A percentile compares a stretch with the other conserved stretches of the same genome.
phyloP scores from a whole-genome alignment of 1,140 invertebrate species.

The Bombus ignitus region DNA sequence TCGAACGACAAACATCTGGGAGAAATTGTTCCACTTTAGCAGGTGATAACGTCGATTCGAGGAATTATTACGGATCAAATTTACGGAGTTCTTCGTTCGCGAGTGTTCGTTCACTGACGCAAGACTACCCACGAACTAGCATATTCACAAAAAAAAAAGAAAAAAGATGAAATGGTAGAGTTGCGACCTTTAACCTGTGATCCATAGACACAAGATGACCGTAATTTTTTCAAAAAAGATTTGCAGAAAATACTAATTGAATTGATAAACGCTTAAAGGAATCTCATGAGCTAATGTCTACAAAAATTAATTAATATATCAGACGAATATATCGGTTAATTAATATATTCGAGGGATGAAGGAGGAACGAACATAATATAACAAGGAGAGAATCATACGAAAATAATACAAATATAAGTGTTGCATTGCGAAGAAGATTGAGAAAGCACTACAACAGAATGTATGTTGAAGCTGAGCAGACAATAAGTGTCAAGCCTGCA shows the following conservation, averaged over 20 bases:
- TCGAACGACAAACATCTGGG: slow-evolving; percentile 19
- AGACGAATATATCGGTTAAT: too few species aligned
- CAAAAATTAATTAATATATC: too few species aligned
- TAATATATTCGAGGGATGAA: too few species aligned
- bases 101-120: slow-evolving; percentile 29
- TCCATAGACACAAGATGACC: background rate
- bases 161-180: background rate
- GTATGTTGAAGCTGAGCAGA: background rate
- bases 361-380: too few species aligned
- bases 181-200: background rate
- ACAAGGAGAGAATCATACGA: too few species aligned
- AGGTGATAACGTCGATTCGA: slow-evolving; percentile 31
- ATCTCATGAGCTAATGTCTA: too few species aligned
- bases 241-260: too few species aligned
- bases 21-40: slow-evolving; percentile 44
- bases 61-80: slow-evolving; percentile 34
- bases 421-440: too few species aligned
- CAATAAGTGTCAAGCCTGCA: background rate
- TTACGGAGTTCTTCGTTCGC: slow-evolving; percentile 29
- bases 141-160: background rate
- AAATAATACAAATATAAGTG: background rate
- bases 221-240: background rate
- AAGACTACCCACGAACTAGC: slow-evolving; percentile 44
- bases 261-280: too few species aligned
- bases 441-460: background rate